phyloP scores from a whole-genome alignment of 2,888 invertebrate species.

The Zaprionus bogoriensis region DNA sequence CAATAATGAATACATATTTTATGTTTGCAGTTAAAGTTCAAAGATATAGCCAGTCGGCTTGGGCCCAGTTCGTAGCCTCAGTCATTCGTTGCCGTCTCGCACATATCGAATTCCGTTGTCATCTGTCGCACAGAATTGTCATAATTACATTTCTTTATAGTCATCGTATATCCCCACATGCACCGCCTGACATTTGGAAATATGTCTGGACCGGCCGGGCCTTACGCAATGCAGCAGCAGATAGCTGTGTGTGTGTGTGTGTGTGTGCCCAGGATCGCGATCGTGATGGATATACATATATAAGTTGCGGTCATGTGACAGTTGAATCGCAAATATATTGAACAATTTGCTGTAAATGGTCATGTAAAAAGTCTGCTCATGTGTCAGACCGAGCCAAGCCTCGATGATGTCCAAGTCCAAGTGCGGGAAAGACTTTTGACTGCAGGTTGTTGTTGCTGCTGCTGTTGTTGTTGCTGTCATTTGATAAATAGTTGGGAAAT shows the following conservation, averaged over 20 bases:
- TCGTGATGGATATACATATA: constrained; percentile 70
- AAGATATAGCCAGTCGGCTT: no score
- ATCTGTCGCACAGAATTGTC: constrained; percentile 1
- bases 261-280: not conserved
- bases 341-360: constrained; percentile 69
- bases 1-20: no score
- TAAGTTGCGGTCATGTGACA: constrained; percentile 54
- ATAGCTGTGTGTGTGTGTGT: not conserved
- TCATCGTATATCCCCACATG: not conserved
- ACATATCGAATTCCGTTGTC: not conserved
- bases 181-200: not conserved
- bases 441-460: not conserved
- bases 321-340: constrained; percentile 66
- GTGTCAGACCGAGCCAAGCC: constrained; percentile 59
- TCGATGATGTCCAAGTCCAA: constrained; percentile 28
- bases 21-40: no score
- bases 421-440: constrained; percentile 7
- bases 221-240: not conserved
- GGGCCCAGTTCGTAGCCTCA: constrained; percentile 44
- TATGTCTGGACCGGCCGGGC: constrained; percentile 1
- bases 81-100: constrained; percentile 30
- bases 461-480: not conserved
- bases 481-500: no score
- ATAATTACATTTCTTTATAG: constrained; percentile 2
- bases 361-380: constrained; percentile 61